phyloP scores from a whole-genome alignment of 35 echinoderm and acorn worm genomes.

The Holothuria glaberrima region DNA sequence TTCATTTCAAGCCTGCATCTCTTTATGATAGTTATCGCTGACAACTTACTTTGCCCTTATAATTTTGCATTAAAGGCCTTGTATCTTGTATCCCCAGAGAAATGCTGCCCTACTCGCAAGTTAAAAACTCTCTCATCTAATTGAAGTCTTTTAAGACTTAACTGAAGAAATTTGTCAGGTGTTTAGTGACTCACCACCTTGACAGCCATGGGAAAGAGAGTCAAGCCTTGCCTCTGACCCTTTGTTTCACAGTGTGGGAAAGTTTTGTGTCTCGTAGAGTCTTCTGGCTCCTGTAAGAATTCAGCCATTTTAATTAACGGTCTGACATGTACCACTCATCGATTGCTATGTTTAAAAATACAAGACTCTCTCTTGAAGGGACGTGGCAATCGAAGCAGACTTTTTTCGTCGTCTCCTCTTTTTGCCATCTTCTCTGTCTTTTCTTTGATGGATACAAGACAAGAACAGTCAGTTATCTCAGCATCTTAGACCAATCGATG shows the following conservation, averaged over 20 bases:
- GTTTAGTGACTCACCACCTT: conserved; percentile 1
- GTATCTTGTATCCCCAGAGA: too few species aligned
- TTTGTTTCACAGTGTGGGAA: conserved; percentile 30
- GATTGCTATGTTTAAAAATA: background rate
- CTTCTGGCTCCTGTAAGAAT: conserved; percentile 32
- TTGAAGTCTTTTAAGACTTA: conserved; percentile 6
- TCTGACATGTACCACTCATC: conserved; percentile 46
- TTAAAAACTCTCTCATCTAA: background rate
- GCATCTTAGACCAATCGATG: conserved; percentile 20
- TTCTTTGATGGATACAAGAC: background rate
- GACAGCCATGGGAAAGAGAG: conserved; percentile 33
- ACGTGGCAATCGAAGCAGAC: too few species aligned
- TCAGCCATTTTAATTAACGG: conserved; percentile 36
- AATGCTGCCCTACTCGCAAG: too few species aligned
- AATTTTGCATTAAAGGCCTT: too few species aligned
- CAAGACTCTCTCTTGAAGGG: too few species aligned
- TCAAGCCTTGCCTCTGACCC: background rate
- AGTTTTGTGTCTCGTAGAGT: background rate
- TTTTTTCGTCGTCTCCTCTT: too few species aligned
- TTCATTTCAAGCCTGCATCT: too few species aligned
- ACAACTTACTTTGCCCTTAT: too few species aligned
- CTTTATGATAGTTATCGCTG: too few species aligned
- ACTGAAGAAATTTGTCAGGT: conserved; percentile 34
- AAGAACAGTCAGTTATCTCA: background rate
- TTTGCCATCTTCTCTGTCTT: too few species aligned